Percentiles rank a stretch among this genome's conserved stretches.
Conservation (phyloP, 2,888 invertebrate genomes). For the Dimorphilus gyrociliatus region DNA sequence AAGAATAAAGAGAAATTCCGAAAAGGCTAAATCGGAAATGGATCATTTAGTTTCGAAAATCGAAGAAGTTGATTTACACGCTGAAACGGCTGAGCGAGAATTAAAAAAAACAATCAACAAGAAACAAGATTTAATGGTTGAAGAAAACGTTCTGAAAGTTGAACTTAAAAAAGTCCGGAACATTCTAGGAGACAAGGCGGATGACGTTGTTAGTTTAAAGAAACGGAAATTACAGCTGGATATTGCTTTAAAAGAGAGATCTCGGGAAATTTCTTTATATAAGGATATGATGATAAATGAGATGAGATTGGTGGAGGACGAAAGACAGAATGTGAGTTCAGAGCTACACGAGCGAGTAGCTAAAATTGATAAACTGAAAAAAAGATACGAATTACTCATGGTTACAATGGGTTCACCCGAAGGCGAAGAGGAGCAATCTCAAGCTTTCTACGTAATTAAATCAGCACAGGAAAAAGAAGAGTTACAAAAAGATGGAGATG, state of each 20-base stretch:
- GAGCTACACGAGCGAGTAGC: conserved; percentile 50
- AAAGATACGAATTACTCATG: conserved; percentile 43
- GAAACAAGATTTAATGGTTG: conserved; percentile 36
- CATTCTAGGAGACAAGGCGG: conserved; percentile 25
- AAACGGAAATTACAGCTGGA: conserved; percentile 30
- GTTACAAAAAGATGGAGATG: conserved; percentile 50
- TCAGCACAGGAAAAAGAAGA: conserved; percentile 39
- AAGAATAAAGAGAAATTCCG: conserved; percentile 26
- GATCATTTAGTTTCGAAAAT: conserved; percentile 27
- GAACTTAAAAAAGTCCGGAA: conserved; percentile 31
- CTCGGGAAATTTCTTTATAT: conserved; percentile 49
- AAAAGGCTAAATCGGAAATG: conserved; percentile 23
- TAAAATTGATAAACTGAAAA: conserved; percentile 49
- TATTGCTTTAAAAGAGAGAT: conserved; percentile 49
- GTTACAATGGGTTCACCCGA: conserved; percentile 51
- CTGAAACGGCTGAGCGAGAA: conserved; percentile 31
- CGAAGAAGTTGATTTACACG: conserved; percentile 35
- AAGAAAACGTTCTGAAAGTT: conserved; percentile 35
- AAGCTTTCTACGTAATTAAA: conserved; percentile 39
- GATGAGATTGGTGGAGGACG: conserved; percentile 46
- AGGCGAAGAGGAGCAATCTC: conserved; percentile 45
- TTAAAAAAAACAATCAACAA: conserved; percentile 22
- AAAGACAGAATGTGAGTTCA: conserved; percentile 46
- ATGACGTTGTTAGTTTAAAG: conserved; percentile 28
- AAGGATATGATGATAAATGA: conserved; percentile 50